Conservation (phyloP, 2,113 vertebrate species). For the Mus pahari region DNA sequence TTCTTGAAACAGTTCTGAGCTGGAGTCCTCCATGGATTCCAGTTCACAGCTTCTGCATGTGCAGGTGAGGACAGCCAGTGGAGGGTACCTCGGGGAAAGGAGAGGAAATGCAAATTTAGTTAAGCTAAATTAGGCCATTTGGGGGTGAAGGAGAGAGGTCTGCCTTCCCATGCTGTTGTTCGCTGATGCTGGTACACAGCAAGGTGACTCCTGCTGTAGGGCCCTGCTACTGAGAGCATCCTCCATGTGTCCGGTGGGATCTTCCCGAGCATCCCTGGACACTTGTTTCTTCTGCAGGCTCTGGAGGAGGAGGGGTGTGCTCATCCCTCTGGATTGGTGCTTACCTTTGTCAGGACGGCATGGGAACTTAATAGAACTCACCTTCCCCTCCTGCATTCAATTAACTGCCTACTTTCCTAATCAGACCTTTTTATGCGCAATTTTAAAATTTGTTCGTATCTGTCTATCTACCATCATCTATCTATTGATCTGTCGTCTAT, state of each 20-base stretch:
- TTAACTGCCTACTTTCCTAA: background rate
- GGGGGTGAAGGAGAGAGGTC: background rate
- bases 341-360: background rate
- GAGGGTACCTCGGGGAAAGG: background rate
- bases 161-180: background rate
- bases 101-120: background rate
- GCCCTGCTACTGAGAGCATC: background rate
- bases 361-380: background rate
- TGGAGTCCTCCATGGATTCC: background rate
- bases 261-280: background rate
- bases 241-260: fast-evolving
- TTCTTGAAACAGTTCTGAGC: background rate
- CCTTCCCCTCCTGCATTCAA: background rate
- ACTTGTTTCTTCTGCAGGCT: background rate
- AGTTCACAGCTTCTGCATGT: background rate
- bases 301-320: background rate
- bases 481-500: background rate
- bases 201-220: background rate
- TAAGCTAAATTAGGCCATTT: background rate
- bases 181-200: too few species aligned
- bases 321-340: background rate
- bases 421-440: background rate
- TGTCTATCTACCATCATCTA: background rate
- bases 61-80: background rate
- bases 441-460: background rate